A percentile compares a stretch with the other conserved stretches of the same genome.
Conservation (phyloP, 2,888 invertebrate genomes). For the Heliconius ismenius region DNA sequence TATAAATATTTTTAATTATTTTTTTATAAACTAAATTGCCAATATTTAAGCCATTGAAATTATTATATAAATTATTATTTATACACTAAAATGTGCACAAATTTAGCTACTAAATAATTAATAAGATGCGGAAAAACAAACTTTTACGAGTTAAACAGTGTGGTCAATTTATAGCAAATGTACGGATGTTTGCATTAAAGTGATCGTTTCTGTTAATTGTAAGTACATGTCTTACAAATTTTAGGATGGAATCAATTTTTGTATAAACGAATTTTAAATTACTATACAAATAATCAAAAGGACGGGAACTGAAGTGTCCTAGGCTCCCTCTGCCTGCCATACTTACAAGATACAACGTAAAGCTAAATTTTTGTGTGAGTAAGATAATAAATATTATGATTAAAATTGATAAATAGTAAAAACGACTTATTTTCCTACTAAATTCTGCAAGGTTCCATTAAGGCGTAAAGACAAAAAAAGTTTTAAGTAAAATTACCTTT, state of each 20-base stretch:
- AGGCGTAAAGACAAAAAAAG: not conserved
- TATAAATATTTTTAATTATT: too few relatives aligned
- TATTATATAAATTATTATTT: not conserved
- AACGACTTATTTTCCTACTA: too few relatives aligned
- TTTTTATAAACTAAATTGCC: too few relatives aligned
- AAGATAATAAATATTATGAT: too few relatives aligned
- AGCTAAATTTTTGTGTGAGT: too few relatives aligned
- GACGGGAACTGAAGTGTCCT: too few relatives aligned
- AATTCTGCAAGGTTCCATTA: too few relatives aligned
- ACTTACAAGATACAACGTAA: too few relatives aligned
- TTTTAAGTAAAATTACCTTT: not conserved
- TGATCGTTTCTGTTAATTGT: not conserved
- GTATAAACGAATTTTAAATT: not conserved
- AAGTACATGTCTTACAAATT: not conserved
- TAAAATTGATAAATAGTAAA: too few relatives aligned
- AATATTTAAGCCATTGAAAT: not conserved
- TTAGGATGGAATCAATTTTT: not conserved
- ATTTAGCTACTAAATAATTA: constrained; percentile 47
- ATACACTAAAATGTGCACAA: not conserved
- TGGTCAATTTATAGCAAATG: constrained; percentile 21
- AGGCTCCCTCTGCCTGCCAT: too few relatives aligned
- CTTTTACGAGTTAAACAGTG: constrained; percentile 25
- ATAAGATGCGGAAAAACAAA: constrained; percentile 45
- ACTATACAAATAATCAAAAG: not conserved
- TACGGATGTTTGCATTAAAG: constrained; percentile 8